These are phyloP conservation scores for Anser cygnoides DNA, from an alignment of 2,113 vertebrate species.

Conservation along the genomic window DNA sequence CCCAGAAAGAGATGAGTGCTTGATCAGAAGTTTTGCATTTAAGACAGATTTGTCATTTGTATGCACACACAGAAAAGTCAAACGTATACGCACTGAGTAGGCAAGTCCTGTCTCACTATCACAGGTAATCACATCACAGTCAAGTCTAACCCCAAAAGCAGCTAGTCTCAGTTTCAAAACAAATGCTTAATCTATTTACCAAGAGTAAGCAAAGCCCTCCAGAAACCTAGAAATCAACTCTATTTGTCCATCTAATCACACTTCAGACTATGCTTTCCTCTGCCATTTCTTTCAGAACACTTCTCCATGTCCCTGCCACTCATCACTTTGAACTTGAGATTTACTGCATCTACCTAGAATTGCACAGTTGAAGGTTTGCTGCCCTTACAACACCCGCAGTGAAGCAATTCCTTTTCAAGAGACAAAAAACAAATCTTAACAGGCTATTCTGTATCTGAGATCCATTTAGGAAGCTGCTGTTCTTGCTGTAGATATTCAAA, in stretches of 20 bases:
- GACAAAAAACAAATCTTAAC: background rate
- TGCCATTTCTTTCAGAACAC: background rate
- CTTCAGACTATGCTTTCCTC: background rate
- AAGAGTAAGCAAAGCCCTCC: background rate
- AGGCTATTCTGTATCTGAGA: background rate
- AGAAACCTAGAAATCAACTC: background rate
- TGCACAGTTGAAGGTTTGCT: background rate
- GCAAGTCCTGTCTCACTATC: background rate
- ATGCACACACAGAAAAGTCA: background rate
- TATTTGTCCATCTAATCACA: background rate
- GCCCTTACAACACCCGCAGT: background rate
- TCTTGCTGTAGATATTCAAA: background rate
- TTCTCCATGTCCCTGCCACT: background rate
- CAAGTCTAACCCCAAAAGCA: background rate
- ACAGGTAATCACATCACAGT: background rate
- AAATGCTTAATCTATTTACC: background rate
- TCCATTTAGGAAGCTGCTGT: background rate
- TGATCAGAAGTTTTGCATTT: background rate
- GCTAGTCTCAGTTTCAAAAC: background rate
- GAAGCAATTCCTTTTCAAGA: background rate
- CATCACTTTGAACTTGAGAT: background rate
- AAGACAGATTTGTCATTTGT: conserved; percentile 11
- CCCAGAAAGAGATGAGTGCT: background rate
- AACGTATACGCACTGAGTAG: background rate
- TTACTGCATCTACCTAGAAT: background rate